These are phyloP conservation scores for Eurois occulta DNA, from an alignment of 2,888 invertebrate genomes.

Conservation along the genomic window DNA sequence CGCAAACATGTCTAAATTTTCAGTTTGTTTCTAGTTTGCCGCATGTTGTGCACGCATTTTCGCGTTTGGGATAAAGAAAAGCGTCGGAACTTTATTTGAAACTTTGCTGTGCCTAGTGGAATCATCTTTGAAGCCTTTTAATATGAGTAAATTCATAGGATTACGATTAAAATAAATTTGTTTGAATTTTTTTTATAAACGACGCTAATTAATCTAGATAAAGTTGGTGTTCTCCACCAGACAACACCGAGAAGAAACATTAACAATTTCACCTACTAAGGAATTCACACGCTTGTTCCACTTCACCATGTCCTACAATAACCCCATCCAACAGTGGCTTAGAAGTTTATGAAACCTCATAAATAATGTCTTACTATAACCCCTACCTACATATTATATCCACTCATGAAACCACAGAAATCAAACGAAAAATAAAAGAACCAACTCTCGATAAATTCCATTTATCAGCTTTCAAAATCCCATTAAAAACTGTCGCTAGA, in stretches of 20 bases:
- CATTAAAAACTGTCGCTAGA: conserved; percentile 48
- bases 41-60: conserved; percentile 56
- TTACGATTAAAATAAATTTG: too few species aligned
- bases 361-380: neutral
- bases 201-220: neutral
- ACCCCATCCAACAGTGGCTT: neutral
- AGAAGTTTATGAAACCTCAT: neutral
- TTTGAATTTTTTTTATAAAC: neutral
- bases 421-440: conserved; percentile 21
- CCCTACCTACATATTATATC: neutral
- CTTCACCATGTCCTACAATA: too few species aligned
- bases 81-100: conserved; percentile 13
- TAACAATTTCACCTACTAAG: neutral
- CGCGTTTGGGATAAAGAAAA: conserved; percentile 19
- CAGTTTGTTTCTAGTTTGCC: conserved; percentile 46
- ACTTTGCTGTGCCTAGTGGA: neutral
- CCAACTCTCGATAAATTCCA: conserved; percentile 42
- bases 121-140: neutral
- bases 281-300: neutral
- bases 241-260: neutral
- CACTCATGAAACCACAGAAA: conserved; percentile 17
- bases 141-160: neutral
- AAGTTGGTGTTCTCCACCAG: neutral
- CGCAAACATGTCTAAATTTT: conserved; percentile 57
- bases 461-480: conserved; percentile 57